Base-by-base conservation (phyloP, 2,797 vertebrate genomes). In the Sparidentex hasta region DNA sequence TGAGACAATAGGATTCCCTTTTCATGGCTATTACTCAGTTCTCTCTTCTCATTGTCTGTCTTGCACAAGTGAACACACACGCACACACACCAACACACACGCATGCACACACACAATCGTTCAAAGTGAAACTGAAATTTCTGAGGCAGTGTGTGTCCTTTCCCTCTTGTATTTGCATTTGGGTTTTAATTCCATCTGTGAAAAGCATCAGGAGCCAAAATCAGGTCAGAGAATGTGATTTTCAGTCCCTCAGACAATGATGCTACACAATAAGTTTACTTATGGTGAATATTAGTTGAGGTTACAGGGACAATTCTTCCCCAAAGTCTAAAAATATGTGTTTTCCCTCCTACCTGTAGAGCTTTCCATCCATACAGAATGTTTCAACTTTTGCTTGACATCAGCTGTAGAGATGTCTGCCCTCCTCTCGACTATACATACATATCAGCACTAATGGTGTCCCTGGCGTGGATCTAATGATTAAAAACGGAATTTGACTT, bases 1-100 rank as follows among this genome's bases (percentile, higher is more conserved):
- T 83, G 92, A 92, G 90, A 94, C 82, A 86, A 57, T 66, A 93
- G 93, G 94, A 92, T 95, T 95, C 93, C 93, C 93, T 83, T 90
- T 92, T 92, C 87, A 92, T 77, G 86, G 78, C 80, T 90, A 84
- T 92, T 92, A 91, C 64, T 92, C 90, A 90, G 74, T 84, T 69
- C 72, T 82, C 70, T 38, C 52, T 78, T 84, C 71, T 87, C 76
- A 65, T 57, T 56, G 61, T 80, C 50, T 76, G 41, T 68, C 66
- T 81, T 67, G 73, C 74, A 76, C 74, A 81, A 78, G 75, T 61
- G 33, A 82, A 74, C 71, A 69, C 21, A 43, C 62, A 52, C 69
- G 65, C 67, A 66, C 47, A 71, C 56, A 47, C 62, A 61, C 55
- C 55, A 23, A 33, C 50, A 50, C 63, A 65, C 46, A 70, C 54